Percentiles rank a stretch among this genome's conserved stretches.
Evolutionary conservation across 2,113 vertebrate genomes (phyloP).

Genomic region (Lampris megalopsis): DNA sequence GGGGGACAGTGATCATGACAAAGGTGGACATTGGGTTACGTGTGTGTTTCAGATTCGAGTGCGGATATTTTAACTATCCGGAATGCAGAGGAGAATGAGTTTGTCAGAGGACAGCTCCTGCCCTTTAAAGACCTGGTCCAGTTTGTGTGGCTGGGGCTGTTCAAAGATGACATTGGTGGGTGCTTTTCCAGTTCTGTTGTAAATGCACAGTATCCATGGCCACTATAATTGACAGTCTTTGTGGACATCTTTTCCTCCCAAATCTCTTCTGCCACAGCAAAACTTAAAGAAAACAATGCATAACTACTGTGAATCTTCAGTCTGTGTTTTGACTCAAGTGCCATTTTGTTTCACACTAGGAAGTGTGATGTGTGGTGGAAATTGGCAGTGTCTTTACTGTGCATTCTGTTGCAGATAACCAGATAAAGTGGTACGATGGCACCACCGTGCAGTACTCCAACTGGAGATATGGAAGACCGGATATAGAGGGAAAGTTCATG

Average conservation of each 20-base stretch:
- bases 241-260: neutral
- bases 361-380: slow-evolving; percentile 39
- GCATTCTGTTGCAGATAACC: slow-evolving; percentile 78
- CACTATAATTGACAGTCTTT: neutral
- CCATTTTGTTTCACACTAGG: too few species aligned
- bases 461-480: slow-evolving; percentile 88
- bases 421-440: slow-evolving; percentile 90
- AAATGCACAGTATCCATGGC: neutral
- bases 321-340: too few species aligned
- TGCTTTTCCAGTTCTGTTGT: neutral
- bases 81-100: slow-evolving; percentile 89
- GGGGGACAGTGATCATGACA: neutral
- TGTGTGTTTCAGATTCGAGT: slow-evolving; percentile 55
- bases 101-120: slow-evolving; percentile 86
- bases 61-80: slow-evolving; percentile 89
- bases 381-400: slow-evolving; percentile 12
- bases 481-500: slow-evolving; percentile 81
- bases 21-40: neutral
- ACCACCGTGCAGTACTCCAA: slow-evolving; percentile 90
- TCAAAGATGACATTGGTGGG: slow-evolving; percentile 83
- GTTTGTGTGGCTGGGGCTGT: slow-evolving; percentile 90
- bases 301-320: too few species aligned
- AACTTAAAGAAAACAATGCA: neutral
- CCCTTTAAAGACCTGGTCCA: slow-evolving; percentile 84
- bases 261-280: neutral